Base-by-base conservation (phyloP, 1,140 invertebrate genomes). In the Callitettix versicolor region DNA sequence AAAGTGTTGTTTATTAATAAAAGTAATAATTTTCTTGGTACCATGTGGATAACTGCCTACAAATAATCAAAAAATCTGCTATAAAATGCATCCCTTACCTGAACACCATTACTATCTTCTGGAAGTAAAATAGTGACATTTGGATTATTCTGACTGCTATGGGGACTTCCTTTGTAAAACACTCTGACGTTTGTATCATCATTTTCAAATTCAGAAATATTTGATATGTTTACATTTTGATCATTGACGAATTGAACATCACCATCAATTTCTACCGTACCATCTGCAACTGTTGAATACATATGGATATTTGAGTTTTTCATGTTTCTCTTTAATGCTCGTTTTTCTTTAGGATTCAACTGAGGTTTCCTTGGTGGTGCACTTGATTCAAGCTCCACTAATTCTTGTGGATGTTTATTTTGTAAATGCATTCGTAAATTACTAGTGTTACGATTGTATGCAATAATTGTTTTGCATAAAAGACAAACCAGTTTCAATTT, bases 371-470 rank as follows among this genome's bases (percentile, higher is more conserved):
- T 43, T 9, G 54, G 54, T 22, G 44, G 30, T 2, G 44, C 14
- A 50, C 59, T 55, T 0, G 70, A 55, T 63, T 76, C 76, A 4
- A 76, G 53, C 47, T 75, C 69, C 33, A 66, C 55, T 38, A 79
- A 58, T 50, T 74, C 71, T 36, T 71, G 69, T 1, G 69, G 61
- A 64, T 81, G 79, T 21, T 79, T 78, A 58, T 79, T 79, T 66
- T 79, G 77, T 21, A 81, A 65, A 62, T 81, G 79, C 64, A 80
- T 79, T 33, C 77, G 65, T 41, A 79, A 64, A 65, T 81, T 81
- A 58, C 77, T 80, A 0, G 79, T 81, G 58, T 81, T 81, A 20
- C 77, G 71, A 59, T 80, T 80, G 36, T 81, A 81, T 4, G 77
- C 75, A 47, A 81, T 73, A 50, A 79, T 76, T 1, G 73, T 77